Evolutionary conservation across 2,888 invertebrate species (phyloP).

Genomic region (Clostera curtula): DNA sequence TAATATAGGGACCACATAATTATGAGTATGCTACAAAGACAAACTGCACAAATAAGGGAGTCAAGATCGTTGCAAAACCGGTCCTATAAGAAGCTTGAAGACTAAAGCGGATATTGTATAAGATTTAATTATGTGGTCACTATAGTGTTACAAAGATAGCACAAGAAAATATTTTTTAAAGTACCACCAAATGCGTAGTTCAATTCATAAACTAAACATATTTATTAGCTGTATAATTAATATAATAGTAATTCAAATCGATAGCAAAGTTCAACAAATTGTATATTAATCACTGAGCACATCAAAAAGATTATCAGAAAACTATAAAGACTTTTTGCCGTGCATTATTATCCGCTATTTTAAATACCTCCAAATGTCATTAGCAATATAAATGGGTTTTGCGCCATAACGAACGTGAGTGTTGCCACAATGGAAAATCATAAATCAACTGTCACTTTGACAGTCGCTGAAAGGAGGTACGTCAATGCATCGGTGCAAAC

Average conservation of each 20-base stretch:
- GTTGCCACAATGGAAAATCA: slow-evolving; percentile 64
- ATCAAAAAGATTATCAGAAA: slow-evolving; percentile 32
- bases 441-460: slow-evolving; percentile 70
- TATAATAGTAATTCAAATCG: slow-evolving; percentile 21
- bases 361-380: slow-evolving; percentile 63
- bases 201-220: too few species aligned
- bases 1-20: too few species aligned
- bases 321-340: slow-evolving; percentile 33
- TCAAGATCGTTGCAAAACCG: too few species aligned
- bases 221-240: too few species aligned
- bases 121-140: too few species aligned
- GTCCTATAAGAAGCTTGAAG: too few species aligned
- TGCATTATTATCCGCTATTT: slow-evolving; percentile 47
- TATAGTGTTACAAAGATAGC: too few species aligned
- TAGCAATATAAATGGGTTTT: slow-evolving; percentile 64
- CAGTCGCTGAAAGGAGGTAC: slow-evolving; percentile 64
- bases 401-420: slow-evolving; percentile 64
- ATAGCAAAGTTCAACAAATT: slow-evolving; percentile 29
- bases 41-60: too few species aligned
- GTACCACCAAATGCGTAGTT: too few species aligned
- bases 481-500: slow-evolving; percentile 69
- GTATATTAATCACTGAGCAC: slow-evolving; percentile 38
- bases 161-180: too few species aligned
- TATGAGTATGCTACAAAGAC: too few species aligned
- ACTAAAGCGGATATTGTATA: too few species aligned